Conservation (phyloP, 2,113 vertebrate species). For the Corydoras maculifer region DNA sequence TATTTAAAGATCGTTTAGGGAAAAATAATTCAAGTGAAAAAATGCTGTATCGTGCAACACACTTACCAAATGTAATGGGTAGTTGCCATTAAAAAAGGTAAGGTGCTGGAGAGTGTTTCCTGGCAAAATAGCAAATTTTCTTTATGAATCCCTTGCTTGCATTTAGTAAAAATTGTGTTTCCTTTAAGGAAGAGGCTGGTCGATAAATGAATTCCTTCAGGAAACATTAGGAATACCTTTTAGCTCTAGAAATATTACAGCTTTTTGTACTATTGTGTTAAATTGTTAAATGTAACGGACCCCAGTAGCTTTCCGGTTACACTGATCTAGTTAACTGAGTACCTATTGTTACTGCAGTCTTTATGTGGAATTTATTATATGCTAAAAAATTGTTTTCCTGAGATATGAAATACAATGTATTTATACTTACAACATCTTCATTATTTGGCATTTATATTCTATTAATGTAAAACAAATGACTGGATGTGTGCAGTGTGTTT, state of each 20-base stretch:
- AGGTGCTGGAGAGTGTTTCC: constrained; percentile 13
- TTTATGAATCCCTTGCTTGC: constrained; percentile 16
- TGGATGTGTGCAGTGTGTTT: background rate
- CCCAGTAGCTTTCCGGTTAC: background rate
- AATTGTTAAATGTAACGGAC: background rate
- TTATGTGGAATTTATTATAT: too few relatives aligned
- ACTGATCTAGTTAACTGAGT: background rate
- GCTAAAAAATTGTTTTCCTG: too few relatives aligned
- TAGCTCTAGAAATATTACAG: background rate
- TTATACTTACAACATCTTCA: too few relatives aligned
- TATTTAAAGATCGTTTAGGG: constrained; percentile 5
- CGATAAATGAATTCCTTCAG: constrained; percentile 3
- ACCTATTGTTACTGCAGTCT: too few relatives aligned
- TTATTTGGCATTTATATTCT: too few relatives aligned
- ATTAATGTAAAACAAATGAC: too few relatives aligned
- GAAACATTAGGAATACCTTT: constrained; percentile 7
- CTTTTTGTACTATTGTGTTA: background rate
- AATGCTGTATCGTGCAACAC: background rate
- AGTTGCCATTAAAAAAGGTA: constrained; percentile 10
- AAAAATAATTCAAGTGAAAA: constrained; percentile 2
- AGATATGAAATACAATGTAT: too few relatives aligned
- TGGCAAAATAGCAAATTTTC: background rate
- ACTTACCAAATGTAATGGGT: constrained; percentile 8
- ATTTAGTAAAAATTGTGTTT: constrained; percentile 11
- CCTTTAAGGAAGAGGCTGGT: background rate